Evolutionary conservation across 2,797 vertebrate species (phyloP), one percentile per base, ranked within the genome.

Genomic region (Centroberyx gerrardi): DNA sequence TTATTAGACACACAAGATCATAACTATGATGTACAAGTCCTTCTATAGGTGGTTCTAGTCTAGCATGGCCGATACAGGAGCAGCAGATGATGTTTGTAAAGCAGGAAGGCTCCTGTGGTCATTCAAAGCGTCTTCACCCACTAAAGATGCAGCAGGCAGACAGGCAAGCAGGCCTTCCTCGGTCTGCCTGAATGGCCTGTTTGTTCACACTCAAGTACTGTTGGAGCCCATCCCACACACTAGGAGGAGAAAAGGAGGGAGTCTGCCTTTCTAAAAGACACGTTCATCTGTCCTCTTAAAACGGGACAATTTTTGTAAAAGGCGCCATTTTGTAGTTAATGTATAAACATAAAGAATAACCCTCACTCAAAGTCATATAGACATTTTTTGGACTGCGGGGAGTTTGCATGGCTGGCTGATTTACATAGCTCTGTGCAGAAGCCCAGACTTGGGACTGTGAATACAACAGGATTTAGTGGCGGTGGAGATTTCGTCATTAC

Each of bases 201-300:
- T 94, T 92, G 90, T 90, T 92, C 63, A 27, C 82, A 74, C 87
- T 93, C 82, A 92, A 95, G 93, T 93, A 88, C 87, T 82, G 82
- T 68, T 94, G 92, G 90, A 93, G 75, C 55, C 79, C 51, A 71
- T 94, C 91, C 91, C 86, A 91, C 72, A 75, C 70, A 65, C 86
- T 81, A 87, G 78, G 67, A 87, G 85, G 81, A 86, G 86, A 91
- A 90, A 90, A 87, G 79, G 58, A 90, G 83, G 83, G 80, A 87
- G 83, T 90, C 91, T 92, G 93, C 92, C 92, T 95, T 95, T 95
- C 90, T 92, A 93, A 95, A 94, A 94, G 92, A 94, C 93, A 94
- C 84, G 90, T 91, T 93, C 82, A 92, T 91, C 90, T 91, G 92
- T 93, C 93, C 91, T 88, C 89, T 93, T 92, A 91, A 90, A 94